phyloP scores from a whole-genome alignment of 2,113 vertebrate genomes.

The Dipodomys ordii region DNA sequence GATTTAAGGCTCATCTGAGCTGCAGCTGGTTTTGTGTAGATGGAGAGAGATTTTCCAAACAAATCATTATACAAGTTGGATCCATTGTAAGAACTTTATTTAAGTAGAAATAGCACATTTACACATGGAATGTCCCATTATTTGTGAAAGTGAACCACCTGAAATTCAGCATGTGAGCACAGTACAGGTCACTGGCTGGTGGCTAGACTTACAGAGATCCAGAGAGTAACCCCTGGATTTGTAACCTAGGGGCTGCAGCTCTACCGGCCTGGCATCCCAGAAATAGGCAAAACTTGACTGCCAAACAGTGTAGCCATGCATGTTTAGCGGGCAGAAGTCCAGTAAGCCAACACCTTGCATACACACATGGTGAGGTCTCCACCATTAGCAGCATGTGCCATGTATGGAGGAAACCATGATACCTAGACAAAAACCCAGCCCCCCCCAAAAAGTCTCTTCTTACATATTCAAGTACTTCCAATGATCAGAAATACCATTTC shows the following conservation, averaged over 20 bases:
- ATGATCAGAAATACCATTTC: not conserved
- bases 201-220: not conserved
- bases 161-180: not conserved
- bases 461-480: not conserved
- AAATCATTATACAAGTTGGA: not conserved
- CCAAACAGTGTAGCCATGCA: not conserved
- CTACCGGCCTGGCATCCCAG: not conserved
- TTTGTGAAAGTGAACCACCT: not conserved
- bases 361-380: too few relatives aligned
- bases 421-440: too few relatives aligned
- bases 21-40: too few relatives aligned
- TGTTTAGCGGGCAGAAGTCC: not conserved
- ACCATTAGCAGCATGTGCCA: too few relatives aligned
- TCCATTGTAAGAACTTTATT: not conserved
- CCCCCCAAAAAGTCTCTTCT: too few relatives aligned
- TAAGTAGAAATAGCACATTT: not conserved
- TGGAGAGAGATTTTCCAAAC: too few relatives aligned
- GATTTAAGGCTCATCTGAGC: too few relatives aligned
- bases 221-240: too few relatives aligned
- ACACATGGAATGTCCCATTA: not conserved
- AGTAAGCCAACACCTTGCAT: not conserved
- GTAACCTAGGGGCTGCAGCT: too few relatives aligned
- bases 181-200: not conserved
- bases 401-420: too few relatives aligned
- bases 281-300: fast-evolving